A percentile compares a stretch with the other conserved stretches of the same genome.
Conservation (phyloP, 92 coral and sea anemone species). For the Heliopora coerulea region DNA sequence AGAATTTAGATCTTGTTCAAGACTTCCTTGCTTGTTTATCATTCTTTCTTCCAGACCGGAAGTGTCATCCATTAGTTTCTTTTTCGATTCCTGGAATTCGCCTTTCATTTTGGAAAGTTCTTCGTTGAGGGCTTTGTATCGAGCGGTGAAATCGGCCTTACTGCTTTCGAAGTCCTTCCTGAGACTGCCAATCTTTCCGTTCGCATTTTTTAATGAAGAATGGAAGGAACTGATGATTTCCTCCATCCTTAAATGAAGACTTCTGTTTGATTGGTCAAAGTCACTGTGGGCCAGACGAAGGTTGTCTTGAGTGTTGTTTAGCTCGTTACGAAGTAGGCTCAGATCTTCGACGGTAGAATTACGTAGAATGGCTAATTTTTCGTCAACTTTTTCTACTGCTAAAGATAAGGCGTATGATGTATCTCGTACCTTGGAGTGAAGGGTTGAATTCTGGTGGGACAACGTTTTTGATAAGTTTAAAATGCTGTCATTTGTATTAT, state of each 20-base stretch:
- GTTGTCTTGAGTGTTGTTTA: background rate
- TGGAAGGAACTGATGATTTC: background rate
- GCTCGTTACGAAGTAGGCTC: background rate
- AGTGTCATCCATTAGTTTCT: background rate
- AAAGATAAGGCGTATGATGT: background rate
- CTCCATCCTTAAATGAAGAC: background rate
- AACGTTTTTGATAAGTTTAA: background rate
- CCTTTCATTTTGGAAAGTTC: constrained; percentile 9
- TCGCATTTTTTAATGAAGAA: background rate
- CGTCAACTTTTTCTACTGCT: background rate
- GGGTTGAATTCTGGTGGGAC: background rate
- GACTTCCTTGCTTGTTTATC: background rate
- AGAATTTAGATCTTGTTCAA: background rate
- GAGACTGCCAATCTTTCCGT: background rate
- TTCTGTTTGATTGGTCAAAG: background rate
- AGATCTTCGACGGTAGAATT: background rate
- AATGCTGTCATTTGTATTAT: background rate
- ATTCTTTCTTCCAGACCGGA: background rate
- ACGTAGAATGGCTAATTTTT: background rate
- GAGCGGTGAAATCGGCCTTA: background rate
- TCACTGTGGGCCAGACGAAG: background rate
- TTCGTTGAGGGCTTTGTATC: background rate
- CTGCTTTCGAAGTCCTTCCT: background rate
- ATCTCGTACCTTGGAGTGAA: background rate
- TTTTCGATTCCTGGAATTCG: constrained; percentile 19